Evolutionary conservation across 2,888 invertebrate species (phyloP).

Genomic region (Apotomis betuletana): DNA sequence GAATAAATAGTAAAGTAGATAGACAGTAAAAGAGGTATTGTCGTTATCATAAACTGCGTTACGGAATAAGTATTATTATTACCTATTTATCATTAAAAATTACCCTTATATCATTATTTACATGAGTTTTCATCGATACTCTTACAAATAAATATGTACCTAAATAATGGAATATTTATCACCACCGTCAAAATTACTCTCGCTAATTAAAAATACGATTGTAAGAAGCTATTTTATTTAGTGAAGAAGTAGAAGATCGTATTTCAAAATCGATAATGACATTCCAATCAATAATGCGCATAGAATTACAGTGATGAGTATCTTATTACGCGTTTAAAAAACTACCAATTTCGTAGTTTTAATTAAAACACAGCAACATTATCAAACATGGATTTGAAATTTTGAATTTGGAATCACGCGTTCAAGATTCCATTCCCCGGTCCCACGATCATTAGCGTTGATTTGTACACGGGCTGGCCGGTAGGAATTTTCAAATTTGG

Average conservation of each 20-base stretch:
- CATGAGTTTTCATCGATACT: too few relatives aligned
- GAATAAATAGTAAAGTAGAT: too few relatives aligned
- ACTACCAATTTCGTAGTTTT: conserved; percentile 18
- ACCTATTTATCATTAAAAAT: too few relatives aligned
- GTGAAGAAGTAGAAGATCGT: neutral
- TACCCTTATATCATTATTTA: too few relatives aligned
- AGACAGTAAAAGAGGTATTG: too few relatives aligned
- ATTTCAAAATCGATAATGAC: neutral
- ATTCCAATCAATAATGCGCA: neutral
- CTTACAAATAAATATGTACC: too few relatives aligned
- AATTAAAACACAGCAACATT: conserved; percentile 38
- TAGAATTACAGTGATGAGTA: neutral
- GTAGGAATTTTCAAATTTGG: conserved; percentile 39
- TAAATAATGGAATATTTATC: too few relatives aligned
- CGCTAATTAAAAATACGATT: too few relatives aligned
- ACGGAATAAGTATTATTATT: too few relatives aligned
- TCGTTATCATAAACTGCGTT: too few relatives aligned
- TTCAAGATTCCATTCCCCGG: conserved; percentile 41
- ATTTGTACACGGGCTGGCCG: conserved; percentile 31
- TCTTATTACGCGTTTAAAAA: conserved; percentile 1
- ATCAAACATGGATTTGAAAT: conserved; percentile 26
- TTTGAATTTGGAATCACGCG: conserved; percentile 43
- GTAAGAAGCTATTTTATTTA: neutral
- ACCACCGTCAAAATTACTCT: too few relatives aligned
- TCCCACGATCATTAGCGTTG: conserved; percentile 46